These are phyloP conservation scores for Phalloptychus januarius DNA, from an alignment of 2,797 vertebrate species.

Conservation along the genomic window DNA sequence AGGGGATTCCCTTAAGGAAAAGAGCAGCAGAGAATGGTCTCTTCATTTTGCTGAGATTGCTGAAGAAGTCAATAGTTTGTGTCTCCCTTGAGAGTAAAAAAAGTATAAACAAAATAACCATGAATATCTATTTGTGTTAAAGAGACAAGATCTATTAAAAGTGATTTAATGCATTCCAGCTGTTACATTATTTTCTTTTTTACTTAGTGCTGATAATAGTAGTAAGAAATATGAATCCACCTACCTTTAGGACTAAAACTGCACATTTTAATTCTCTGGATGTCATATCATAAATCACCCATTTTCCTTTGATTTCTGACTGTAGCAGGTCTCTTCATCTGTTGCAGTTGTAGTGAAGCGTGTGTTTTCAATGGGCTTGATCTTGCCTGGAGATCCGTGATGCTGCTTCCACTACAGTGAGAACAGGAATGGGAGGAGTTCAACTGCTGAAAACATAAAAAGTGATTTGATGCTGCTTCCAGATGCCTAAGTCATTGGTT, in stretches of 20 bases:
- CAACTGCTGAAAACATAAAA: slow-evolving; percentile 49
- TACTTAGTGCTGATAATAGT: neutral
- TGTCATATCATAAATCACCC: slow-evolving; percentile 36
- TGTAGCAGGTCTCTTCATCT: slow-evolving; percentile 56
- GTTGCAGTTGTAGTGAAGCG: slow-evolving; percentile 49
- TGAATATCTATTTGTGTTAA: slow-evolving; percentile 15
- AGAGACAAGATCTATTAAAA: neutral
- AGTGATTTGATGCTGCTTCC: slow-evolving; percentile 37
- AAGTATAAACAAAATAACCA: slow-evolving; percentile 1
- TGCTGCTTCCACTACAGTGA: slow-evolving; percentile 58
- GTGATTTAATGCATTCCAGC: neutral
- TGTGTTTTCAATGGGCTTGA: slow-evolving; percentile 61
- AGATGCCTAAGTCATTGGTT: slow-evolving; percentile 37
- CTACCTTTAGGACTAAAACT: slow-evolving; percentile 42
- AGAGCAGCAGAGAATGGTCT: slow-evolving; percentile 29
- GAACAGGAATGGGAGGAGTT: slow-evolving; percentile 66
- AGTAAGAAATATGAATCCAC: slow-evolving; percentile 29
- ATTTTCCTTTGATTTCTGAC: slow-evolving; percentile 28
- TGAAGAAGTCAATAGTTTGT: slow-evolving; percentile 20
- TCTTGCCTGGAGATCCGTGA: slow-evolving; percentile 60
- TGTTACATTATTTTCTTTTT: slow-evolving; percentile 17
- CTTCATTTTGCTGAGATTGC: slow-evolving; percentile 37
- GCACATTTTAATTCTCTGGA: slow-evolving; percentile 36
- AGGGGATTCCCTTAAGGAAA: slow-evolving; percentile 48
- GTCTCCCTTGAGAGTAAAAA: slow-evolving; percentile 16